Evolutionary conservation across 2,113 vertebrate genomes (phyloP), one percentile per base, ranked within the genome.

Genomic region (Noturus placidus): DNA sequence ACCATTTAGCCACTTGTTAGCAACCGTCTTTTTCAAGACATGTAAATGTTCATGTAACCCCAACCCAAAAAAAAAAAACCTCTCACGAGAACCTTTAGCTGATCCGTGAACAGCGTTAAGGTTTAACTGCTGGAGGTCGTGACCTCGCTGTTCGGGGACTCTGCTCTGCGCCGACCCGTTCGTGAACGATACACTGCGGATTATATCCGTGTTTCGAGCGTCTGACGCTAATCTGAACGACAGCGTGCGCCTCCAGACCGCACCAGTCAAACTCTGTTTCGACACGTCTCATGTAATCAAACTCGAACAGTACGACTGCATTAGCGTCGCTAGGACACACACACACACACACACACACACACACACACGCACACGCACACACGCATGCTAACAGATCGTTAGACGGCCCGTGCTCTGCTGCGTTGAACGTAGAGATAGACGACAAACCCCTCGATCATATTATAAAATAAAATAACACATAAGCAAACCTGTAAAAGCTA

Each of bases 201-300:
- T 94, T 93, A 92, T 92, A 91, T 92, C 91, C 94, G 92, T 92
- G 92, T 94, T 95, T 89, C 84, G 88, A 67, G 91, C 90, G 89
- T 91, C 89, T 91, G 90, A 87, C 93, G 88, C 93, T 93, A 93
- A 94, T 92, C 89, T 88, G 89, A 93, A 94, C 91, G 93, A 92
- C 93, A 94, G 95, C 92, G 80, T 92, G 94, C 1, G 88, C 94
- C 94, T 94, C 91, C 89, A 27, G 80, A 93, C 93, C 93, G 93
- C 94, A 94, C 93, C 92, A 94, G 90, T 94, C 95, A 91, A 86
- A 90, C 61, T 92, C 92, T 93, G 92, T 95, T 96, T 94, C 96
- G 95, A 97, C 95, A 95, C 93, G 92, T 90, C 88, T 50, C 78
- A 90, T 86, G 90, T 92, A 94, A 94, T 94, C 92, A 89, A 90